These are phyloP conservation scores for Excalfactoria chinensis DNA, from an alignment of 2,113 vertebrate genomes.

Conservation along the genomic window DNA sequence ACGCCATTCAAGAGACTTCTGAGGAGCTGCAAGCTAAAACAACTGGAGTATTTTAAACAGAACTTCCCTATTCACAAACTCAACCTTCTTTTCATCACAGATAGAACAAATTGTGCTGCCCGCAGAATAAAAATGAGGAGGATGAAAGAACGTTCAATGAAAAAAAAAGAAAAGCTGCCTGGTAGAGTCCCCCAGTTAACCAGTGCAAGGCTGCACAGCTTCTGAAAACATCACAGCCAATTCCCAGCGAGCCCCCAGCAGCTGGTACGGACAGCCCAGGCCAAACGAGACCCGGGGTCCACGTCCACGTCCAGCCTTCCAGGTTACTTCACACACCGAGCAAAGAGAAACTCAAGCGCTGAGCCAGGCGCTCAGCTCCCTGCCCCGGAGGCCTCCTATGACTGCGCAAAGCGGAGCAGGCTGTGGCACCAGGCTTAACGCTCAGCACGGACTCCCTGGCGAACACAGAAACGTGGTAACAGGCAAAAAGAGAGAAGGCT, in stretches of 20 bases:
- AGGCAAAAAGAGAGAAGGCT: neutral
- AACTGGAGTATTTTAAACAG: constrained; percentile 31
- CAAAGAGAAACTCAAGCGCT: neutral
- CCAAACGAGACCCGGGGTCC: too few species aligned
- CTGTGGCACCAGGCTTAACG: neutral
- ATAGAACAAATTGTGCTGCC: constrained; percentile 38
- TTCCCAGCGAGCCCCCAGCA: neutral
- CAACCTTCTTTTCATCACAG: constrained; percentile 50
- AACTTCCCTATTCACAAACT: constrained; percentile 56
- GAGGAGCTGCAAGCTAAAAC: constrained; percentile 35
- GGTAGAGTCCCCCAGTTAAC: neutral
- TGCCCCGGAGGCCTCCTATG: fast-evolving
- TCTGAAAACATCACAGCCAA: neutral
- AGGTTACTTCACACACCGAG: fast-evolving
- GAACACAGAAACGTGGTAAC: neutral
- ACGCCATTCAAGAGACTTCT: constrained; percentile 25
- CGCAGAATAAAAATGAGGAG: constrained; percentile 61
- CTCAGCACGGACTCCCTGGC: neutral
- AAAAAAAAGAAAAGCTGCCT: constrained; percentile 26
- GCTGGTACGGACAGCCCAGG: neutral
- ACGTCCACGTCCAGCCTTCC: fast-evolving
- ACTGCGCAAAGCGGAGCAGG: neutral
- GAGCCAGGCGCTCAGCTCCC: neutral
- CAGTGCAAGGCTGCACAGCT: neutral
- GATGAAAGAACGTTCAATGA: constrained; percentile 25